Evolutionary conservation across 2,113 vertebrate genomes (phyloP).

Genomic region (Carassius gibelio): DNA sequence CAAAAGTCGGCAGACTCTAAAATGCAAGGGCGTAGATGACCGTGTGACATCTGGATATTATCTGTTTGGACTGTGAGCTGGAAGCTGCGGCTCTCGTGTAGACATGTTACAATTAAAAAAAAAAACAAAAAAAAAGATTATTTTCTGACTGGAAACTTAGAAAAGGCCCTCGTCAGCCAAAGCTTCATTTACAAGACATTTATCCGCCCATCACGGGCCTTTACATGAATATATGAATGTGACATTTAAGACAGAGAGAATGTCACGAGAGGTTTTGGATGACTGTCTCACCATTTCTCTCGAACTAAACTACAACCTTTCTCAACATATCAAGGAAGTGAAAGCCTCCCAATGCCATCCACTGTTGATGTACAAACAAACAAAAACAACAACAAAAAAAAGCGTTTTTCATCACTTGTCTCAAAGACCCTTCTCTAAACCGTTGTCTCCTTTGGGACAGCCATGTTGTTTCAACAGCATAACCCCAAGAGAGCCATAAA

Average conservation of each 20-base stretch:
- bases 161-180: constrained; percentile 43
- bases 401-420: constrained; percentile 22
- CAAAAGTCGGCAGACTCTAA: constrained; percentile 66
- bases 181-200: constrained; percentile 44
- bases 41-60: neutral
- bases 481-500: constrained; percentile 54
- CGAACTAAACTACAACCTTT: constrained; percentile 49
- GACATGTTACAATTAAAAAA: constrained; percentile 1
- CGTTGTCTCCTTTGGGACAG: constrained; percentile 60
- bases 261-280: constrained; percentile 56
- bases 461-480: constrained; percentile 65
- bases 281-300: constrained; percentile 62
- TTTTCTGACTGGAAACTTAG: constrained; percentile 39
- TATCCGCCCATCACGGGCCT: constrained; percentile 36
- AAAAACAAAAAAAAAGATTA: neutral
- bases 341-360: constrained; percentile 66
- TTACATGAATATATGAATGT: constrained; percentile 57
- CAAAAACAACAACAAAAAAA: too few relatives aligned
- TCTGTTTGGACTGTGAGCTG: constrained; percentile 3
- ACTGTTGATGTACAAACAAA: constrained; percentile 61
- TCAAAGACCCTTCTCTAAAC: constrained; percentile 51
- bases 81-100: constrained; percentile 12
- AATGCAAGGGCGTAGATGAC: constrained; percentile 44
- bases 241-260: constrained; percentile 58
- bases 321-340: constrained; percentile 57